These are phyloP conservation scores for Ennomos erosarius DNA, from an alignment of 2,888 invertebrate genomes.

Conservation along the genomic window DNA sequence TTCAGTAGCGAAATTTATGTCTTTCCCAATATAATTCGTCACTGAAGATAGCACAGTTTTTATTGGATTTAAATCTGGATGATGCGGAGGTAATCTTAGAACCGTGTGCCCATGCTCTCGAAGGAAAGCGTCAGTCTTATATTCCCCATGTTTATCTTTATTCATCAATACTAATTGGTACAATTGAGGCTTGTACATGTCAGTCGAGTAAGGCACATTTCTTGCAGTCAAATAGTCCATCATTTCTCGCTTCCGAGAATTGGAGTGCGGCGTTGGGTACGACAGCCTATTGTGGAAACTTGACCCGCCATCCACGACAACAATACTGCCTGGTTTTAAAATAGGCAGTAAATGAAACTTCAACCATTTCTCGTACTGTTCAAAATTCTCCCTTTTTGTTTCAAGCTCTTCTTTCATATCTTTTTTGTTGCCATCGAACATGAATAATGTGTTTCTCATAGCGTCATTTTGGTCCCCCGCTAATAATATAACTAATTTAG, in stretches of 20 bases:
- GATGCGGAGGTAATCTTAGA: constrained; percentile 43
- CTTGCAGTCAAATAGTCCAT: constrained; percentile 49
- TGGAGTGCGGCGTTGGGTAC: constrained; percentile 47
- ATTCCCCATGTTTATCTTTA: constrained; percentile 49
- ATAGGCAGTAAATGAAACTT: constrained; percentile 47
- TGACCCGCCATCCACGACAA: constrained; percentile 48
- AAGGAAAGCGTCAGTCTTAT: constrained; percentile 45
- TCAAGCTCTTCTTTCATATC: constrained; percentile 48
- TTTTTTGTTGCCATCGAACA: constrained; percentile 48
- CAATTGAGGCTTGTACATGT: constrained; percentile 50
- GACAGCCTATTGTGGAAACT: constrained; percentile 47
- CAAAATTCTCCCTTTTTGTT: constrained; percentile 45
- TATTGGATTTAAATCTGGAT: constrained; percentile 48
- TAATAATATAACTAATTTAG: constrained; percentile 44
- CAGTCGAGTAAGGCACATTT: constrained; percentile 46
- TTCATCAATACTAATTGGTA: constrained; percentile 47
- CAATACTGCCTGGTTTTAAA: constrained; percentile 47
- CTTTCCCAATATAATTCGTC: constrained; percentile 45
- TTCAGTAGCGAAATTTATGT: constrained; percentile 40
- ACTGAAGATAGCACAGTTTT: constrained; percentile 42
- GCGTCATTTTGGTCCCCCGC: constrained; percentile 47
- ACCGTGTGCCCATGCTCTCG: constrained; percentile 47
- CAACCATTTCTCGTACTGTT: constrained; percentile 50
- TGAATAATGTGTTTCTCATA: constrained; percentile 44
- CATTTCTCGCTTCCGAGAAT: constrained; percentile 49